phyloP scores from a whole-genome alignment of 2,113 vertebrate species.

The Platysteira castanea region DNA sequence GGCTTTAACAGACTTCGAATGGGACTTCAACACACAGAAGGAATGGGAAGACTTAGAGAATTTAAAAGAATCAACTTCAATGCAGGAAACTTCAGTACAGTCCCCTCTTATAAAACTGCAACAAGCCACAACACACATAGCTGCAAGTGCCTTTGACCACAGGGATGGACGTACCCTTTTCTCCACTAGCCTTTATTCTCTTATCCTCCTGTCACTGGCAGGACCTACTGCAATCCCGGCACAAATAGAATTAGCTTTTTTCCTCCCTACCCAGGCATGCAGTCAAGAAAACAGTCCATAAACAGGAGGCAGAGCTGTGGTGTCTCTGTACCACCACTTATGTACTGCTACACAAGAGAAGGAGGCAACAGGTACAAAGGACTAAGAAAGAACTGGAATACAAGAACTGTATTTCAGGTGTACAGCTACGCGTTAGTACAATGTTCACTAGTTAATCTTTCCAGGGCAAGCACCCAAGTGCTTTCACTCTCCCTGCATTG shows the following conservation, averaged over 20 bases:
- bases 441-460: neutral
- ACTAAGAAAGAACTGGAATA: neutral
- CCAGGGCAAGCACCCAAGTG: neutral
- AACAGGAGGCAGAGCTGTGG: neutral
- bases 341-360: neutral
- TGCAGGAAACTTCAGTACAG: neutral
- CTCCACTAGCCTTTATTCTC: neutral
- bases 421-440: neutral
- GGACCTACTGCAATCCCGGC: neutral
- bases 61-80: neutral
- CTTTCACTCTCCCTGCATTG: neutral
- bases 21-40: neutral
- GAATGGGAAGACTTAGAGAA: neutral
- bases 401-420: neutral
- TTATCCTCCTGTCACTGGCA: neutral
- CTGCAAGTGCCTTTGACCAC: neutral
- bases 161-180: neutral
- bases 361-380: neutral
- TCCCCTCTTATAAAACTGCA: neutral
- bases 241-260: neutral
- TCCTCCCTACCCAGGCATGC: neutral
- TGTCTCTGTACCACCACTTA: neutral
- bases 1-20: neutral
- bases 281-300: neutral
- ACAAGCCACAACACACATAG: neutral